Evolutionary conservation across 2,797 vertebrate genomes (phyloP), one percentile per base, ranked within the genome.

Genomic region (Microchirus variegatus): DNA sequence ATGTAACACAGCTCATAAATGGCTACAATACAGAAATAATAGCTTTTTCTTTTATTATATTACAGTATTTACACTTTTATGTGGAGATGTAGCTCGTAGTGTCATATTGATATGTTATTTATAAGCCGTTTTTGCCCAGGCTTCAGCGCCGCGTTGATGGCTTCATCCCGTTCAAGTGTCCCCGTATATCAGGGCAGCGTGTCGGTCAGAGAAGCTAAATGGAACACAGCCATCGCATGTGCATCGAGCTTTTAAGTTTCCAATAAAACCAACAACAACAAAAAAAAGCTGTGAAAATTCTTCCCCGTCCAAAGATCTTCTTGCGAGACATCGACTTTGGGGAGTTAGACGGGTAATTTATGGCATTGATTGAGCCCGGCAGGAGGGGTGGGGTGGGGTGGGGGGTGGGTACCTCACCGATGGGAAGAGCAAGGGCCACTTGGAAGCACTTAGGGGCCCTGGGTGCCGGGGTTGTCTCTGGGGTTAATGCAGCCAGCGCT

Each of bases 401-500:
- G 19, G 2, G 19, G 4, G 60, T 70, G 67, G 62, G 72, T 47
- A 85, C 80, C 75, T 81, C 76, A 54, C 59, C 45, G 49, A 60
- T 58, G 52, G 52, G 63, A 72, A 75, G 83, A 78, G 77, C 17
- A 72, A 86, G 85, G 87, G 82, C 89, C 81, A 84, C 87, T 90
- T 82, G 83, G 82, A 89, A 90, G 85, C 89, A 91, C 90, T 92
- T 90, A 90, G 86, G 85, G 86, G 86, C 87, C 80, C 71, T 43
- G 67, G 77, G 79, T 80, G 78, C 82, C 53, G 53, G 81, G 88
- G 82, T 82, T 88, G 89, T 89, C 90, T 89, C 79, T 81, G 78
- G 86, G 91, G 89, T 91, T 93, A 91, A 92, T 91, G 90, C 86
- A 90, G 87, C 84, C 74, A 70, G 81, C 59, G 79, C 81, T 80